These are phyloP conservation scores for Exaiptasia diaphana DNA, from an alignment of 64 coral and sea anemone genomes.

Conservation along the genomic window DNA sequence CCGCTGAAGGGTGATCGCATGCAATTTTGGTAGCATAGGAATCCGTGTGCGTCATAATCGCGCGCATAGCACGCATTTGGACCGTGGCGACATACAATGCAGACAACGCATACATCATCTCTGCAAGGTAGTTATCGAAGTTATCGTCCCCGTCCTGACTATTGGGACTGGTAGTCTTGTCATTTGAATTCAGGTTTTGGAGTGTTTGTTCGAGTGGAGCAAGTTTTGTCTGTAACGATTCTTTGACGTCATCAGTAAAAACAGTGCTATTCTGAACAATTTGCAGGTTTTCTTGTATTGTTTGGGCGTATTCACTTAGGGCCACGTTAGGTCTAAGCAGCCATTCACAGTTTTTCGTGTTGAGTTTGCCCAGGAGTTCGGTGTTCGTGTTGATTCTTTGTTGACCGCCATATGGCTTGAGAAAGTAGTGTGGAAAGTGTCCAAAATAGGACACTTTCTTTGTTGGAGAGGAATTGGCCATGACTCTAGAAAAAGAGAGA, in stretches of 20 bases:
- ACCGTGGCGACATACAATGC: too few relatives aligned
- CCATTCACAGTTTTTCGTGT: not conserved
- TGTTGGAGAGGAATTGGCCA: not conserved
- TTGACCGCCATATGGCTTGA: not conserved
- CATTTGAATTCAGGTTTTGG: not conserved
- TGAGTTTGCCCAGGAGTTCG: not conserved
- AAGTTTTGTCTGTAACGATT: not conserved
- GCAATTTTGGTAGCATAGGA: too few relatives aligned
- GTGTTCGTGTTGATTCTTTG: not conserved
- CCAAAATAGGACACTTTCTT: not conserved
- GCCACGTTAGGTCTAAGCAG: not conserved
- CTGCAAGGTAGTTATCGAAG: too few relatives aligned
- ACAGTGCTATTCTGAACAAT: not conserved
- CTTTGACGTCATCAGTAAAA: not conserved
- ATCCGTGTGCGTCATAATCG: too few relatives aligned
- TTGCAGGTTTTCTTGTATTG: not conserved
- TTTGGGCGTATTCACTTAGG: not conserved
- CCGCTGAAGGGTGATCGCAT: too few relatives aligned
- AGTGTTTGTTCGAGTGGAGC: not conserved
- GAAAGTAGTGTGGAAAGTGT: not conserved
- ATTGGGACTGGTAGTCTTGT: not conserved
- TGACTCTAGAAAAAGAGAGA: not conserved
- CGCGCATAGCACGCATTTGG: too few relatives aligned
- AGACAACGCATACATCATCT: too few relatives aligned
- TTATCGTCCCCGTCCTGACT: not conserved